These are phyloP conservation scores for Chorisops tibialis DNA, from an alignment of 2,888 invertebrate species.

Conservation along the genomic window DNA sequence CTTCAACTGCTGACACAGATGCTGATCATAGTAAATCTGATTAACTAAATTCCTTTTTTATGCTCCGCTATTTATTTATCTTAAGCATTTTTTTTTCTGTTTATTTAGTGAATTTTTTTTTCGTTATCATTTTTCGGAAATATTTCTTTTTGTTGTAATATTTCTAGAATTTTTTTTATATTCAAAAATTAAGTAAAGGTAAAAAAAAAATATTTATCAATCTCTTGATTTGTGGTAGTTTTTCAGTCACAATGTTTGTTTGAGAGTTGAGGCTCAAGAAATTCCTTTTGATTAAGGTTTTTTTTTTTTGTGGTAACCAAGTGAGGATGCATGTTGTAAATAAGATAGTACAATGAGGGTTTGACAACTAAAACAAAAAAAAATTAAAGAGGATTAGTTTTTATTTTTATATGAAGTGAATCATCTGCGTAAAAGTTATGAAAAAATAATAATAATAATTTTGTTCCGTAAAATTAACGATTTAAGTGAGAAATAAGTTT, in stretches of 20 bases:
- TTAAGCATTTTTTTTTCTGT: conserved; percentile 1
- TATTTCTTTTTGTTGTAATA: neutral
- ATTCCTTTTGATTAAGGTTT: too few species aligned
- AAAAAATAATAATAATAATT: neutral
- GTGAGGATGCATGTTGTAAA: too few species aligned
- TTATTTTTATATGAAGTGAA: conserved; percentile 22
- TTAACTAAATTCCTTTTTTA: neutral
- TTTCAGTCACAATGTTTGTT: too few species aligned
- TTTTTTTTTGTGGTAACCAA: too few species aligned
- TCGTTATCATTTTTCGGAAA: neutral
- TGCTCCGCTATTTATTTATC: neutral
- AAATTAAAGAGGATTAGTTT: conserved; percentile 13
- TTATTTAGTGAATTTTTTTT: neutral
- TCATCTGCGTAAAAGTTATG: conserved; percentile 9
- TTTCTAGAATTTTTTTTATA: neutral
- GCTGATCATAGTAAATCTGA: conserved; percentile 5
- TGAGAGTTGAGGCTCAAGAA: too few species aligned
- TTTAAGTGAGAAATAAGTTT: too few species aligned
- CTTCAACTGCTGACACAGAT: neutral
- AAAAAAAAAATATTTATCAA: neutral
- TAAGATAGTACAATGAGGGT: too few species aligned
- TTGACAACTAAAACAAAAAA: neutral
- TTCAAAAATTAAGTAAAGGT: neutral
- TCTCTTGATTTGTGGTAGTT: too few species aligned
- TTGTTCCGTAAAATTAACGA: too few species aligned